Conservation (phyloP, 2,888 invertebrate genomes). For the Phragmatobia fuliginosa region DNA sequence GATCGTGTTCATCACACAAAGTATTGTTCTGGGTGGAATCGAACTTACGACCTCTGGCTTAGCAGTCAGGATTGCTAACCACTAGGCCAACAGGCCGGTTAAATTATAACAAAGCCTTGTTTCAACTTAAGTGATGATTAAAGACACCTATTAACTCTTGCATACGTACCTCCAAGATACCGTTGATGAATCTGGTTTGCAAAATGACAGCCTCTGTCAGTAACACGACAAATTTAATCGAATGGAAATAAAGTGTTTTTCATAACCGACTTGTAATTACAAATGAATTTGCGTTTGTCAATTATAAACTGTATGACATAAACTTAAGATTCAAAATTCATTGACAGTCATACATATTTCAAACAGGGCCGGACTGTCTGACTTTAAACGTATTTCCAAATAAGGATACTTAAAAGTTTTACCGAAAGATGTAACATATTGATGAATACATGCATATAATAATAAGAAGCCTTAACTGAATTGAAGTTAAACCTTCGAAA, state of each 20-base stretch:
- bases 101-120: neutral
- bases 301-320: conserved; percentile 4
- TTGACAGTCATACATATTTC: neutral
- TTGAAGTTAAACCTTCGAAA: neutral
- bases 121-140: conserved; percentile 29
- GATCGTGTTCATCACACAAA: no score
- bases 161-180: conserved; percentile 26
- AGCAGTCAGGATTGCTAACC: no score
- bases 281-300: neutral
- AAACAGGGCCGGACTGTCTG: conserved; percentile 10
- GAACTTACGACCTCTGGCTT: no score
- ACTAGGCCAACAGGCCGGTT: no score
- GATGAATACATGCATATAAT: conserved; percentile 10
- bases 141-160: conserved; percentile 19
- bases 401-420: conserved; percentile 7
- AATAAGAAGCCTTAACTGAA: neutral
- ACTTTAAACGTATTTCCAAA: conserved; percentile 7
- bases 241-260: conserved; percentile 63
- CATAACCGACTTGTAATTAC: conserved; percentile 40
- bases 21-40: no score
- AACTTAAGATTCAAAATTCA: conserved; percentile 14
- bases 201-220: conserved; percentile 58
- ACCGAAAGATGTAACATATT: conserved; percentile 9
- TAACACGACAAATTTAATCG: conserved; percentile 58
- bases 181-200: conserved; percentile 37